Evolutionary conservation across 2,797 vertebrate species (phyloP), one percentile per base, ranked within the genome.

Genomic region (Tragopan temminckii): DNA sequence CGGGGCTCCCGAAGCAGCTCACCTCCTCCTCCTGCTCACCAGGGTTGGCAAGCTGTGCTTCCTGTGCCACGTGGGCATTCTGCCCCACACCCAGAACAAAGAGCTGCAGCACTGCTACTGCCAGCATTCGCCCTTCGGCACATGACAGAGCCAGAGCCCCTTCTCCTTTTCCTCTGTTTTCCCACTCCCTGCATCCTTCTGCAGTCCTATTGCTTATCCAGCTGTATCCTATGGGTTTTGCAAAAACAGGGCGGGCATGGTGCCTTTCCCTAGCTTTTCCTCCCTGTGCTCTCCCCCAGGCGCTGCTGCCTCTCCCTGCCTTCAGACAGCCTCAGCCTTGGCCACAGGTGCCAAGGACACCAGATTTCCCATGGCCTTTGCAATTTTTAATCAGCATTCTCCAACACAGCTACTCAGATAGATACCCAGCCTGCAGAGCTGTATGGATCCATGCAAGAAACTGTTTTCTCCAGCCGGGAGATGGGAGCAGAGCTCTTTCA

Each of bases 21-120:
- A 78, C 31, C 53, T 76, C 48, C 69, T 85, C 13, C 61, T 94
- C 24, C 67, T 61, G 29, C 71, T 35, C 69, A 52, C 80, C n/a
- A 11, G 1, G 2, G 46, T 7, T 4, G 64, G 75, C 21, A 55
- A 76, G 36, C 25, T 5, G 3, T 1, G 9, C 55, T 23, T 81
- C 66, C 55, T 0, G 0, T 57, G 48, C 40, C 68, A 35, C 0
- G 0, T 2, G 1, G 1, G 67, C 80, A 90, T 78, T 46, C 43
- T 72, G 74, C 78, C 67, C 67, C 81, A 48, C 68, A 48, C 33
- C 64, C 75, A 50, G 68, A 80, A 89, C 78, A 95, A 74, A 92
- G 84, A 74, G 16, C 82, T 33, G 50, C 66, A 38, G 48, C 48
- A 16, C 46, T 75, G 24, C 31, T 69, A 3, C 2, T 58, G 72